phyloP scores from a whole-genome alignment of 2,888 invertebrate genomes.

The Calephelis perditalis region DNA sequence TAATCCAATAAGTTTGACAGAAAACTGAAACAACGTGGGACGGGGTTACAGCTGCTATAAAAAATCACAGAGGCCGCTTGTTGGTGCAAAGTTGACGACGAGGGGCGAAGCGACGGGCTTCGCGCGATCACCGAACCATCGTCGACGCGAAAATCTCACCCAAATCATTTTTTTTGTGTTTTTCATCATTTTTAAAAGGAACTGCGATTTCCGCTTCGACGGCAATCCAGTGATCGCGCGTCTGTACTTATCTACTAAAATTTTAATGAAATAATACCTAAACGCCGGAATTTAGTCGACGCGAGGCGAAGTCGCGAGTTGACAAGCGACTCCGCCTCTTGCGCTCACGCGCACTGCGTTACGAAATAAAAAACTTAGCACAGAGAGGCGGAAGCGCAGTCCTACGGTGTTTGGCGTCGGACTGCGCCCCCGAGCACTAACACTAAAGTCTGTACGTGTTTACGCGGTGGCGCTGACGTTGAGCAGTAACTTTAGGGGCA shows the following conservation, averaged over 20 bases:
- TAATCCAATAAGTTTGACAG: conserved; percentile 30
- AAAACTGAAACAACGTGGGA: conserved; percentile 30
- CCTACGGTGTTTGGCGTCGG: conserved; percentile 34
- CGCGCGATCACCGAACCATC: conserved; percentile 35
- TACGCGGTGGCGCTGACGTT: conserved; percentile 71
- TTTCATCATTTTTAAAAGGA: conserved; percentile 54
- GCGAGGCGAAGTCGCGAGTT: conserved; percentile 48
- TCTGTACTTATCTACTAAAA: conserved; percentile 72
- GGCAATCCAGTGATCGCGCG: conserved; percentile 33
- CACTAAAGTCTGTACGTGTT: conserved; percentile 57
- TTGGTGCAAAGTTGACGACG: conserved; percentile 35
- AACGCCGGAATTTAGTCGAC: conserved; percentile 69
- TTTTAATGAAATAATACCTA: conserved; percentile 78
- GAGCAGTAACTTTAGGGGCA: conserved; percentile 81
- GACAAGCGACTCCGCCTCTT: conserved; percentile 56
- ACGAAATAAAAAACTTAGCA: conserved; percentile 71
- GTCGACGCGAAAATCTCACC: conserved; percentile 32
- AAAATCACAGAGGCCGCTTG: conserved; percentile 33
- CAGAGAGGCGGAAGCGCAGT: conserved; percentile 50
- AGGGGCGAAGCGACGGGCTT: conserved; percentile 37
- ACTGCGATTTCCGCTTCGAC: conserved; percentile 24
- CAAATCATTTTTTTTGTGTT: conserved; percentile 63
- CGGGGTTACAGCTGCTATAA: conserved; percentile 32
- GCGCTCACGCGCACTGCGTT: conserved; percentile 49
- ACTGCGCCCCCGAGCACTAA: conserved; percentile 52